Evolutionary conservation across 2,888 invertebrate species (phyloP).

Genomic region (Cheilosia vernalis): DNA sequence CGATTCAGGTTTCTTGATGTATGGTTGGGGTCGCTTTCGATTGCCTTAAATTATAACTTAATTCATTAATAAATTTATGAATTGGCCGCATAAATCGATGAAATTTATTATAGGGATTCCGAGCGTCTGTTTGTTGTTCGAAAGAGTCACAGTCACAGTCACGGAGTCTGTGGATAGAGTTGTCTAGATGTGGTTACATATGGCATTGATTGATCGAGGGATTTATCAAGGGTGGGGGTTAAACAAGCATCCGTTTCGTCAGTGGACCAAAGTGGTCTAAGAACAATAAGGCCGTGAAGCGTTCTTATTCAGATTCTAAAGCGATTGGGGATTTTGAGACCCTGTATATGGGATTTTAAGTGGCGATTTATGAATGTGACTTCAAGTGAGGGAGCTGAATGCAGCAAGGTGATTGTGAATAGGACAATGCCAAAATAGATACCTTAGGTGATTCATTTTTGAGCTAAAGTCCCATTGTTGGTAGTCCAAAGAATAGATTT

Average conservation of each 20-base stretch:
- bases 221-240: constrained; percentile 27
- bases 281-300: constrained; percentile 3
- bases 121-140: constrained; percentile 35
- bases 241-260: constrained; percentile 19
- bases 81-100: constrained; percentile 81
- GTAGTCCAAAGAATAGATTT: constrained; percentile 9
- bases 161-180: constrained; percentile 44
- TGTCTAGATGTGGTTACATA: constrained; percentile 33
- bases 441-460: constrained; percentile 37
- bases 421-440: constrained; percentile 26
- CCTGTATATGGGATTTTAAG: constrained; percentile 19
- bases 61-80: constrained; percentile 83
- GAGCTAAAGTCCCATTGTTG: constrained; percentile 22
- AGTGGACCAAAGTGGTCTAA: neutral
- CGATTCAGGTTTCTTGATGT: constrained; percentile 67
- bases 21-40: constrained; percentile 43
- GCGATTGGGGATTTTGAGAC: neutral
- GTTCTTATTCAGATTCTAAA: constrained; percentile 45
- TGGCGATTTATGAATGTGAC: constrained; percentile 28
- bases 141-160: constrained; percentile 1
- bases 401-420: constrained; percentile 8
- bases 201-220: constrained; percentile 67
- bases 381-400: constrained; percentile 63
- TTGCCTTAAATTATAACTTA: constrained; percentile 80
- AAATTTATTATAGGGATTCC: constrained; percentile 78